Base-by-base conservation (phyloP, 2,888 invertebrate genomes). In the Cheilosia vernalis region DNA sequence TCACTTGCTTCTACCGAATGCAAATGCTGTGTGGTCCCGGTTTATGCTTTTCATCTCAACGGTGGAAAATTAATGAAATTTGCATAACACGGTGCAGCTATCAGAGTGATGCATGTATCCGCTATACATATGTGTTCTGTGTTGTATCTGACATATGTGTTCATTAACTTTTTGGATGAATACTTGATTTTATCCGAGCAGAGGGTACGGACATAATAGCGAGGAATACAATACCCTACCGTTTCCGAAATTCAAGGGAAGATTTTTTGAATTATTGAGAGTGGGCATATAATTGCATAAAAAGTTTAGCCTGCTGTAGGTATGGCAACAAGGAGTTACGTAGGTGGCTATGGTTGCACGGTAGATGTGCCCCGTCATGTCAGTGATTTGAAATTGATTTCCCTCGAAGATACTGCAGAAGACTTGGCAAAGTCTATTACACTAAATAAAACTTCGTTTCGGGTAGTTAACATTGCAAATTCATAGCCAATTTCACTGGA, bases 21-120 rank as follows among this genome's bases (percentile, higher is more conserved):
- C 13, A 24, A 40, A 40, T 55, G 55, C 27, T 33, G 33, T 33
- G 21, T 19, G 49, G 60, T 58, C 42, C 60, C 24, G 72, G 24
- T 40, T 72, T 61, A 19, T 44, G 47, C 24, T 61, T 63, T 69
- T 66, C 70, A 70, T 79, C 79, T 72, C 56, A 24, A n/a, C 13
- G 7, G 42, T 24, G n/a, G n/a, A 70, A 79, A 63, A 64, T 64
- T 79, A 63, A 79, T 79, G 42, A 79, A 79, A 79, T 79, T 79
- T 72, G 72, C 79, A 79, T 79, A 72, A 66, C 64, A 60, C 42
- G 72, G 58, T 79, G 64, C 77, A 78, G 61, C 77, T 55, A 78
- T 69, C 63, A 61, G 61, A 69, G 40, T 44, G 10, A 27, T 74
- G 76, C 58, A 60, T 40, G 51, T 21, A 21, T 27, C 13, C 21